These are phyloP conservation scores for Callionymus lyra DNA, from an alignment of 2,113 vertebrate species.

Conservation along the genomic window DNA sequence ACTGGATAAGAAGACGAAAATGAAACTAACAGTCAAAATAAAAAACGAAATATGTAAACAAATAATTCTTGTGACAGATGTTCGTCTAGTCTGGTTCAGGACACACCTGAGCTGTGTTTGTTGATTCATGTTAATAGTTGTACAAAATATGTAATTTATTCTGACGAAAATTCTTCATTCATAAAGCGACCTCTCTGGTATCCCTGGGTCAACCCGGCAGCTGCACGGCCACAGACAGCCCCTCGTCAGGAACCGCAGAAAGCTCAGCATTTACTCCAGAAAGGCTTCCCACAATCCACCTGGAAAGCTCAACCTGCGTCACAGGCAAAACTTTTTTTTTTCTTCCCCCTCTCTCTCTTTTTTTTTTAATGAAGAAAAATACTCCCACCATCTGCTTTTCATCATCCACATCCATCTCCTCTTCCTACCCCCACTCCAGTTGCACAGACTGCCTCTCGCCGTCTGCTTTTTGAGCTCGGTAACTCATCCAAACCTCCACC, in stretches of 20 bases:
- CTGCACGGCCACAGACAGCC: slow-evolving; percentile 24
- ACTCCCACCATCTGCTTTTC: slow-evolving; percentile 55
- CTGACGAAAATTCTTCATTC: no score
- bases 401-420: slow-evolving; percentile 51
- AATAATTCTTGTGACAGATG: no score
- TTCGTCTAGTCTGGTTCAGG: no score
- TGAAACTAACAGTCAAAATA: no score
- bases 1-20: no score
- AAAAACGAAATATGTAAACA: no score
- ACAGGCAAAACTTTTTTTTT: slow-evolving; percentile 32
- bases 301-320: slow-evolving; percentile 53
- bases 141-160: no score
- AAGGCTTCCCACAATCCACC: slow-evolving; percentile 56
- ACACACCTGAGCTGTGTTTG: no score
- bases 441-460: slow-evolving; percentile 27
- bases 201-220: no score
- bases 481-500: slow-evolving; percentile 35
- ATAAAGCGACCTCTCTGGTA: no score
- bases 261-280: slow-evolving; percentile 19
- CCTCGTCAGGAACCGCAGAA: slow-evolving; percentile 23
- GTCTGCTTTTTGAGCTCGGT: slow-evolving; percentile 32
- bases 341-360: no score
- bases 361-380: slow-evolving; percentile 2
- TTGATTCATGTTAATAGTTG: no score
- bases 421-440: slow-evolving; percentile 17